Base-by-base conservation (phyloP, 2,113 vertebrate species). In the Festucalex cinctus region DNA sequence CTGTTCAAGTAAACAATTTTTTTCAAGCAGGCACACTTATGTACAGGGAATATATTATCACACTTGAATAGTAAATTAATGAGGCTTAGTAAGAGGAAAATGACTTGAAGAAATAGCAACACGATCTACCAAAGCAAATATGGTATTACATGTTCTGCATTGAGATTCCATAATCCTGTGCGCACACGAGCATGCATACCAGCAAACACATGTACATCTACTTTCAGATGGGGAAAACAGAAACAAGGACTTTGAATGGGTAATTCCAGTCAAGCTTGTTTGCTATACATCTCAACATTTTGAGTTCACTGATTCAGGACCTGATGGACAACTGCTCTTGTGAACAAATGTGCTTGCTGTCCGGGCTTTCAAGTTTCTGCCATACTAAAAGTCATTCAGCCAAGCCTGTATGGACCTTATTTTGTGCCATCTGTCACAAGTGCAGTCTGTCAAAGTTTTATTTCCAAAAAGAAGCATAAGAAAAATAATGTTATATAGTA, bases 1-100 rank as follows among this genome's bases (percentile, higher is more conserved):
- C 44, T 36, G 16, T 24, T 59, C 37, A 44, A 41, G 41, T 66
- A 48, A 48, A 64, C 20, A 69, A 24, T 57, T 63, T 65, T n/a
- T 65, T 36, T 62, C 63, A 9, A 57, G 24, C 59, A 28, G 43
- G 66, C 53, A 36, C 39, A 19, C 32, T 70, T 44, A n/a, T 39
- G 37, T 66, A 46, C 69, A 75, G 65, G 62, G 57, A 10, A 68
- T 73, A 36, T 51, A 69, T 74, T 58, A 32, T 8, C 3, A 56
- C 69, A 62, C 37, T 13, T 22, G 41, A 43, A 63, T 70, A 48
- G 61, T 48, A 57, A 72, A 53, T 74, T 72, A 79, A 72, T 69
- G 37, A 66, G 66, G 37, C 41, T 64, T 8, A 16, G 9, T 66
- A 35, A 51, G 26, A 17, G 54, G 74, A 77, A 57, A 61, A 19